Percentiles rank a stretch among this genome's conserved stretches.
phyloP scores from a whole-genome alignment of 1,140 invertebrate species.

The Tetraneura akinire region DNA sequence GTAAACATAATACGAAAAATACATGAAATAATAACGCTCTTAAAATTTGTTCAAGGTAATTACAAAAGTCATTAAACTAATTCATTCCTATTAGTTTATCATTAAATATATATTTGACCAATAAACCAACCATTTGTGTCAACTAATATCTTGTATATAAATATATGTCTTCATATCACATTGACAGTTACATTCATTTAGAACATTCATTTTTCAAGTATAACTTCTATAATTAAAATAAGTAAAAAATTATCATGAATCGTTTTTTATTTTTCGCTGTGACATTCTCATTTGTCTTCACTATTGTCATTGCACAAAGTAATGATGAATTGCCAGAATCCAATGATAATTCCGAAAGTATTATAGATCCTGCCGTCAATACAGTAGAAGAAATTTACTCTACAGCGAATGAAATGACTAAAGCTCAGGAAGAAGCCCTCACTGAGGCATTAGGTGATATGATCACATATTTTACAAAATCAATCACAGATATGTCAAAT shows the following conservation, averaged over 20 bases:
- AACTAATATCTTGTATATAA: background rate
- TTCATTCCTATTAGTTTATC: no score
- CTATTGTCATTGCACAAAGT: background rate
- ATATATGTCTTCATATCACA: background rate
- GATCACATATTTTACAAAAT: background rate
- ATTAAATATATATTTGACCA: background rate
- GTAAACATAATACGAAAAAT: background rate
- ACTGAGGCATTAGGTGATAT: background rate
- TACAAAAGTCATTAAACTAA: conserved; percentile 17
- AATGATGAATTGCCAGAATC: background rate
- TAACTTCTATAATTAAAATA: background rate
- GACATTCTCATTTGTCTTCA: background rate
- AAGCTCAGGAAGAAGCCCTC: background rate
- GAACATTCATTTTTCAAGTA: background rate
- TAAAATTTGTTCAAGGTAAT: background rate
- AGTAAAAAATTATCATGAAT: conserved; percentile 24
- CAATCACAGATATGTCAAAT: background rate
- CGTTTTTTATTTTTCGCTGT: background rate
- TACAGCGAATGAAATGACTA: background rate
- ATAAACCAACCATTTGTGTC: conserved; percentile 3
- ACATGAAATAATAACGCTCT: background rate
- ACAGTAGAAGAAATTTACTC: background rate
- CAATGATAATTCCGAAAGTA: background rate
- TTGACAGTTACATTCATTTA: background rate
- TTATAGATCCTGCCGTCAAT: background rate